Percentiles rank a stretch among this genome's conserved stretches.
These are phyloP conservation scores for Metacarcinus magister DNA, from an alignment of 2,888 invertebrate genomes.

Conservation along the genomic window DNA sequence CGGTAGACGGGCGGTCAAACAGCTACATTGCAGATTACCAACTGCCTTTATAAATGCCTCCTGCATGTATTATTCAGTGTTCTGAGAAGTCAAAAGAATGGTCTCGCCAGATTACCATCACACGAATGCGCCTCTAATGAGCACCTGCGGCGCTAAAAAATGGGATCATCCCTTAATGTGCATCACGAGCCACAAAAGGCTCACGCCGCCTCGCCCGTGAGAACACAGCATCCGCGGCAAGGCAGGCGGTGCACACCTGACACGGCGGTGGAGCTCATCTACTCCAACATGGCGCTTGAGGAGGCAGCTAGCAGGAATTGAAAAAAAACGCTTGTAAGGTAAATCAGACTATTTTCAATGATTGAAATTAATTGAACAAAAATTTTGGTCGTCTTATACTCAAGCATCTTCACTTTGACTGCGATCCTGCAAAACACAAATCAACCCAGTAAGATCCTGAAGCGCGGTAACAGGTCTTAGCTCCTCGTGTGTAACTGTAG, in stretches of 20 bases:
- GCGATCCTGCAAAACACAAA: neutral
- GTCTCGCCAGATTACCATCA: neutral
- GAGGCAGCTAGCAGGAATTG: neutral
- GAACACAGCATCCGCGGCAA: too few species aligned
- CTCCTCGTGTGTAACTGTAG: neutral
- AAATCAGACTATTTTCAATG: neutral
- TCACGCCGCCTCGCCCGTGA: too few species aligned
- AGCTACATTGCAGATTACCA: neutral
- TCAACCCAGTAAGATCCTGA: neutral
- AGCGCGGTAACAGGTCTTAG: neutral
- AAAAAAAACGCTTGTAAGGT: neutral
- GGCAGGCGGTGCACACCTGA: neutral
- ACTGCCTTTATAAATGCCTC: neutral
- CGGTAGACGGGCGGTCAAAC: neutral
- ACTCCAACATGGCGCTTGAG: neutral
- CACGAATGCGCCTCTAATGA: conserved; percentile 14
- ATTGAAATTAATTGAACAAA: neutral
- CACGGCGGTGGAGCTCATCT: neutral
- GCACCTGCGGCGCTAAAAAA: neutral
- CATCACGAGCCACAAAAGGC: too few species aligned
- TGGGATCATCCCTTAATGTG: too few species aligned
- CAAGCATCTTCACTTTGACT: neutral
- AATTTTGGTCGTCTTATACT: neutral
- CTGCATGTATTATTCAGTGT: conserved; percentile 9
- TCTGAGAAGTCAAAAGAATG: neutral